A percentile compares a stretch with the other conserved stretches of the same genome.
phyloP scores from a whole-genome alignment of 2,888 invertebrate species.

The Anthrax anthrax region DNA sequence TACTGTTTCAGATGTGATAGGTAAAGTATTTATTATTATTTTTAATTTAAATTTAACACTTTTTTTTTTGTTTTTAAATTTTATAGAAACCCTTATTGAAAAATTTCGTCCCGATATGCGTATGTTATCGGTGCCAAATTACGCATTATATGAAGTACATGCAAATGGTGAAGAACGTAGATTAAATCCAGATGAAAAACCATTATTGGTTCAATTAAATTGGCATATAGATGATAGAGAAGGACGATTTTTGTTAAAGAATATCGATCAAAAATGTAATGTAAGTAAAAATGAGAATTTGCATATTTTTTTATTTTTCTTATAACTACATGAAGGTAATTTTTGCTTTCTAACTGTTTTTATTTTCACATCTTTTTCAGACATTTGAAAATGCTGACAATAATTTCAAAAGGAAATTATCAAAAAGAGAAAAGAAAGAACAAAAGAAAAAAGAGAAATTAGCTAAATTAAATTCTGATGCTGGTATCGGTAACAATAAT shows the following conservation, averaged over 20 bases:
- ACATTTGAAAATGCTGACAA: conserved; percentile 58
- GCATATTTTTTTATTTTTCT: conserved; percentile 1
- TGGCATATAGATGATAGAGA: conserved; percentile 99
- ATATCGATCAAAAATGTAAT: conserved; percentile 68
- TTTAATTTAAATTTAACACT: neutral
- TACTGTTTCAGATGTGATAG: conserved; percentile 90
- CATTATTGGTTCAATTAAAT: conserved; percentile 90
- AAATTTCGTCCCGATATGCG: conserved; percentile 99
- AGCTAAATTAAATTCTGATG: conserved; percentile 56
- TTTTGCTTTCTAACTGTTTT: no score
- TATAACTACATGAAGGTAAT: no score
- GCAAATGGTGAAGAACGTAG: conserved; percentile 75
- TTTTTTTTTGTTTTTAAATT: neutral
- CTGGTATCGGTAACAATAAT: conserved; percentile 40
- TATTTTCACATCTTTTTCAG: conserved; percentile 26
- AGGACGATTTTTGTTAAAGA: conserved; percentile 86
- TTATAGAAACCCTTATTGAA: conserved; percentile 76
- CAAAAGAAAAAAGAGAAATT: conserved; percentile 87
- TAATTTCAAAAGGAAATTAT: conserved; percentile 84
- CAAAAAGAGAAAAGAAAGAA: conserved; percentile 96
- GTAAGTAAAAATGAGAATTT: conserved; percentile 15
- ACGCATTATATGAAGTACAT: conserved; percentile 60
- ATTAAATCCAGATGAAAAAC: conserved; percentile 83
- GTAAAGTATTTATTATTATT: conserved; percentile 24
- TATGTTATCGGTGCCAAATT: conserved; percentile 69